A percentile compares a stretch with the other conserved stretches of the same genome.
Conservation (phyloP, 2,113 vertebrate genomes). For the Paramisgurnus dabryanus region DNA sequence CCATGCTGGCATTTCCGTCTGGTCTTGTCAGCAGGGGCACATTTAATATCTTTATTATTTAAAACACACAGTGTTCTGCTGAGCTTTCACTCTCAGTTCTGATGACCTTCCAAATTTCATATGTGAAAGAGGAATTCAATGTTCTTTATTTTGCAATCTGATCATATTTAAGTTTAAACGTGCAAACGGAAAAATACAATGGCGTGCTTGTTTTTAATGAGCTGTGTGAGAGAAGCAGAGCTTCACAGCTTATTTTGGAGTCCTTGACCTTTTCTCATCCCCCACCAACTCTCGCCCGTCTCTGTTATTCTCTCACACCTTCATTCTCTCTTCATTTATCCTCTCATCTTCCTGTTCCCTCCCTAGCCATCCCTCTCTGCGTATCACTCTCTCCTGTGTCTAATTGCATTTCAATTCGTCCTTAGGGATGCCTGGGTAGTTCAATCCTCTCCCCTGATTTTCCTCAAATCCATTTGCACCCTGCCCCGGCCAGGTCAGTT, state of each 20-base stretch:
- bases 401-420: constrained; percentile 70
- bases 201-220: constrained; percentile 50
- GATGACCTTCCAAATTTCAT: not conserved
- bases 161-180: constrained; percentile 1
- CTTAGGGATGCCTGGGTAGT: constrained; percentile 66
- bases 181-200: not conserved
- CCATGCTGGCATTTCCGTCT: too few species aligned
- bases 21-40: too few species aligned
- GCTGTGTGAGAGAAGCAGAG: constrained; percentile 27
- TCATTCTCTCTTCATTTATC: constrained; percentile 39
- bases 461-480: constrained; percentile 69
- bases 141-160: not conserved
- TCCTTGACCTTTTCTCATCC: constrained; percentile 54
- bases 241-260: constrained; percentile 44
- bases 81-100: not conserved
- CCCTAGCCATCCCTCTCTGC: constrained; percentile 38
- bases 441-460: constrained; percentile 50
- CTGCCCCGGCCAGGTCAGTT: constrained; percentile 68
- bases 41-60: too few species aligned
- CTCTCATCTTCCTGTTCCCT: constrained; percentile 43
- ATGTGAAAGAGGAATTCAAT: not conserved
- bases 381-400: constrained; percentile 64
- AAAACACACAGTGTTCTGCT: not conserved
- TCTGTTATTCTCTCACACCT: constrained; percentile 33
- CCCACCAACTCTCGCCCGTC: constrained; percentile 31